These are phyloP conservation scores for Hippotragus niger DNA, from an alignment of 2,113 vertebrate species.

Conservation along the genomic window DNA sequence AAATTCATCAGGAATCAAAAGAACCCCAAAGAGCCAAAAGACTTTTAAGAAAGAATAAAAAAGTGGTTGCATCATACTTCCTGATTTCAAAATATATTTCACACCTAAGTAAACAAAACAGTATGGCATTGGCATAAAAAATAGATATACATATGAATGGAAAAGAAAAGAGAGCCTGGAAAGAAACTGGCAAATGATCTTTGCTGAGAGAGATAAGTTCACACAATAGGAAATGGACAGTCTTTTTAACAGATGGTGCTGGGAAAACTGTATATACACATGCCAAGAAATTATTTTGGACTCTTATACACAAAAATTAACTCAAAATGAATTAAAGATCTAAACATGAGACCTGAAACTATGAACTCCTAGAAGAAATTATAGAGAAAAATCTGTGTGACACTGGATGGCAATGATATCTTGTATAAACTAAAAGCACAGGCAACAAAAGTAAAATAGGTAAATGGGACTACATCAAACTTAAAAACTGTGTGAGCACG, in stretches of 20 bases:
- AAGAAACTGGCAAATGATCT: neutral
- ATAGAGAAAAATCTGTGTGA: neutral
- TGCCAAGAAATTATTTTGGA: neutral
- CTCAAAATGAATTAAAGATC: neutral
- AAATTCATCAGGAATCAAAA: neutral
- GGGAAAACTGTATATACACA: neutral
- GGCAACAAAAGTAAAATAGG: neutral
- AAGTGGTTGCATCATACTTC: neutral
- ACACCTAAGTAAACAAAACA: neutral
- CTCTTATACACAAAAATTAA: neutral
- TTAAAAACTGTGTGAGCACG: neutral
- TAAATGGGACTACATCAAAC: neutral
- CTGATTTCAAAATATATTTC: neutral
- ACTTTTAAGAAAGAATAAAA: neutral
- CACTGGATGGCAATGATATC: neutral
- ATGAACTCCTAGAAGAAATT: neutral
- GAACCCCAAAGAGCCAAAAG: neutral
- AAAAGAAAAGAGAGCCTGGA: neutral
- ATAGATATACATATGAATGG: neutral
- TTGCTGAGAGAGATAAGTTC: neutral
- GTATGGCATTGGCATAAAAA: neutral
- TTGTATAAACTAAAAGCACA: neutral
- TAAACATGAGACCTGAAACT: neutral
- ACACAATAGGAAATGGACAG: neutral
- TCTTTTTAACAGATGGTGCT: neutral